A percentile compares a stretch with the other conserved stretches of the same genome.
These are phyloP conservation scores for Drusus annulatus DNA, from an alignment of 1,140 invertebrate genomes.

Conservation along the genomic window DNA sequence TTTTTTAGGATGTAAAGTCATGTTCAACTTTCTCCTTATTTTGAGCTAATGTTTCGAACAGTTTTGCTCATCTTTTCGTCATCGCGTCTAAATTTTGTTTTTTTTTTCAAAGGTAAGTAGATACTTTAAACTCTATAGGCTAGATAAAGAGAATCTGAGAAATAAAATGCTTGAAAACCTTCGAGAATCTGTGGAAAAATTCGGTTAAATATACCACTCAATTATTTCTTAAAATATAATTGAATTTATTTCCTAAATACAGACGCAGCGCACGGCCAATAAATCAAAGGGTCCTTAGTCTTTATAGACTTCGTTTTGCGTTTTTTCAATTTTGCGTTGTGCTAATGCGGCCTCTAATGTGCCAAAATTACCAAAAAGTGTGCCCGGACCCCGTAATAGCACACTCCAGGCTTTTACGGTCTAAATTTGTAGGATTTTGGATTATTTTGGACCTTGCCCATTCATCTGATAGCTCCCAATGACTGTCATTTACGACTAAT, in stretches of 20 bases:
- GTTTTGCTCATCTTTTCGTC: no score
- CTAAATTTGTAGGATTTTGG: not conserved
- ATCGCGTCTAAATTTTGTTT: no score
- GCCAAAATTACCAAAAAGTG: slow-evolving; percentile 30
- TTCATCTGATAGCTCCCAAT: slow-evolving; percentile 15
- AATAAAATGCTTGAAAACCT: no score
- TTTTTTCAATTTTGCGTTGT: slow-evolving; percentile 15
- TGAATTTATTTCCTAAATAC: not conserved
- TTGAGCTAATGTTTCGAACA: no score
- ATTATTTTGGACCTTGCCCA: slow-evolving; percentile 10
- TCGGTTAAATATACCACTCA: no score
- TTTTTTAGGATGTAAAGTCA: no score
- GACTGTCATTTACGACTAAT: slow-evolving; percentile 10
- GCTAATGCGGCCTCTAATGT: slow-evolving; percentile 21
- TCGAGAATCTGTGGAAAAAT: no score
- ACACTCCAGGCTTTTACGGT: not conserved
- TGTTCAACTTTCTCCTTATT: no score
- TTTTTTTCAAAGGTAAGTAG: no score
- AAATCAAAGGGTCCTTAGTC: slow-evolving; percentile 2
- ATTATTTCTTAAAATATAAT: no score
- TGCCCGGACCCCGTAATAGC: not conserved
- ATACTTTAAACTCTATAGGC: no score
- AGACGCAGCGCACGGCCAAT: not conserved
- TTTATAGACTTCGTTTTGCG: not conserved
- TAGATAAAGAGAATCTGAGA: no score